phyloP scores from a whole-genome alignment of 2,888 invertebrate genomes.

The Parnassius orleans region DNA sequence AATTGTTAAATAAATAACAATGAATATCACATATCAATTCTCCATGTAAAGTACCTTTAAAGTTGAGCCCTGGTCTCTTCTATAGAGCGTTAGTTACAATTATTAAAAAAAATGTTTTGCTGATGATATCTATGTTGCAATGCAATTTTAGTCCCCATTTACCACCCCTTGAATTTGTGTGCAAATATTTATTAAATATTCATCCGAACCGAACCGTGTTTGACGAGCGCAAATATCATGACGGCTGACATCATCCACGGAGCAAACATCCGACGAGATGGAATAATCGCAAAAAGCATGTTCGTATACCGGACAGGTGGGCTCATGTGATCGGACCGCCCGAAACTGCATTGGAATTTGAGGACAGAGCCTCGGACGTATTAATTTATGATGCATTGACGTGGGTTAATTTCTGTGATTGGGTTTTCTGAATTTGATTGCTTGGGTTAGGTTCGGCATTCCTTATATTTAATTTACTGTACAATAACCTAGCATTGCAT shows the following conservation, averaged over 20 bases:
- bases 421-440: slow-evolving; percentile 9
- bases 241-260: slow-evolving; percentile 44
- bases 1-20: too few relatives aligned
- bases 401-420: slow-evolving; percentile 20
- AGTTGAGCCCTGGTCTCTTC: too few relatives aligned
- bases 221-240: slow-evolving; percentile 36
- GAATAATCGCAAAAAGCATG: slow-evolving; percentile 56
- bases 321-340: slow-evolving; percentile 41
- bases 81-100: too few relatives aligned
- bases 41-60: too few relatives aligned
- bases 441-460: neutral
- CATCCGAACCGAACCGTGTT: slow-evolving; percentile 6
- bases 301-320: slow-evolving; percentile 66
- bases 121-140: neutral
- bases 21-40: too few relatives aligned
- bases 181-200: slow-evolving; percentile 8
- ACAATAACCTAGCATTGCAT: too few relatives aligned
- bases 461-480: too few relatives aligned
- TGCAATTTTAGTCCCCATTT: neutral
- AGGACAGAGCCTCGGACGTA: slow-evolving; percentile 30
- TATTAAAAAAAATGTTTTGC: neutral
- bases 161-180: neutral
- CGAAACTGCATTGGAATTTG: slow-evolving; percentile 49
- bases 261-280: slow-evolving; percentile 39
- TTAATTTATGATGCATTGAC: slow-evolving; percentile 26